Evolutionary conservation across 2,797 vertebrate genomes (phyloP), one percentile per base, ranked within the genome.

Genomic region (Microctenopoma steveboyesi): DNA sequence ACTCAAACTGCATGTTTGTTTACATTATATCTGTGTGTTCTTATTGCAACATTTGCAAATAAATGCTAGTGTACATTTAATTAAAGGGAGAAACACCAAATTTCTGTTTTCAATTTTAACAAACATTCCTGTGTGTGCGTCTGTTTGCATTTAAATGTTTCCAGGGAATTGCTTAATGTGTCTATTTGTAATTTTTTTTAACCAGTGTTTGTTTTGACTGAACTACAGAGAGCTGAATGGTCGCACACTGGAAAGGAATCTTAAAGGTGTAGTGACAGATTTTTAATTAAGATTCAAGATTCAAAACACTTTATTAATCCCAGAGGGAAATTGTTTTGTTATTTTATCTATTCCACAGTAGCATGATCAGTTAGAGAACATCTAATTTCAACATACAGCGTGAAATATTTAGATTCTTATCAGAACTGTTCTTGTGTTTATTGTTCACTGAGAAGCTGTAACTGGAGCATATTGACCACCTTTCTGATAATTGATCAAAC

Each of bases 1-100:
- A 63, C 10, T 71, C 25, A 63, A 72, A 64, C 52, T 69, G 60
- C 69, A 69, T 22, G 47, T 70, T 69, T 81, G 62, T 83, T 75
- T 64, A 69, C 25, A 45, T 56, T 22, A 11, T 3, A 1, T 63
- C 64, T 52, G 5, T 22, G 33, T 3, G 7, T 69, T 79, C 30
- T 64, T n/a, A 43, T 3, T 13, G 48, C 57, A 42, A 5, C 50
- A 9, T 68, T 58, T 67, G 42, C 51, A 55, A 72, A 59, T 66
- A 30, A 52, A 69, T 16, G 30, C 16, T 28, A 42, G 18, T 54
- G 43, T 42, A 7, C 35, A 37, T 54, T 22, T 50, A 7, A 62
- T 63, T 56, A 46, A 2, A 8, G 0, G 4, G n/a, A 55, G 1
- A 28, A 28, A 46, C 51, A 10, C 10, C 18, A 40, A 4, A 7